A percentile compares a stretch with the other conserved stretches of the same genome.
Evolutionary conservation across 2,797 vertebrate species (phyloP).

Genomic region (Gambelia wislizenii): DNA sequence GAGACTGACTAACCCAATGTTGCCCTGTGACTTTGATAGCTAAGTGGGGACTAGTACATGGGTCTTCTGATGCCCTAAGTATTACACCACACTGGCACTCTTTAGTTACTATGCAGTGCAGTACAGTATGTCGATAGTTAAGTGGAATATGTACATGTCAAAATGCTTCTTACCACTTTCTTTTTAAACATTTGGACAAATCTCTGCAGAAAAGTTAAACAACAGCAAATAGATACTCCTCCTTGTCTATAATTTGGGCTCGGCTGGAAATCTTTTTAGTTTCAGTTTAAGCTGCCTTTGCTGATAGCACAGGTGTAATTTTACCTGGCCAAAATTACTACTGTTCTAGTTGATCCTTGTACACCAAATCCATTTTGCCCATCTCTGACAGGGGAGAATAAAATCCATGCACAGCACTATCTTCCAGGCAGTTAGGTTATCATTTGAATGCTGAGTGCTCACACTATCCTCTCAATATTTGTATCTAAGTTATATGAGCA

Average conservation of each 20-base stretch:
- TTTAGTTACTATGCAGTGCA: fast-evolving
- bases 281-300: constrained; percentile 10
- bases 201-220: fast-evolving
- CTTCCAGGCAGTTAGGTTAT: constrained; percentile 19
- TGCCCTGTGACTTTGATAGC: too few relatives aligned
- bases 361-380: constrained; percentile 4
- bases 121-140: neutral
- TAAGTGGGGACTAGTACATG: too few relatives aligned
- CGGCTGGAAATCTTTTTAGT: neutral
- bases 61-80: neutral
- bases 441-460: neutral
- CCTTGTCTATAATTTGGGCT: neutral
- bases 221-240: neutral
- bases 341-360: constrained; percentile 13
- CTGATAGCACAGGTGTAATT: constrained; percentile 26
- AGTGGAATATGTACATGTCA: neutral
- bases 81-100: neutral
- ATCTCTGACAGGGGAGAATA: neutral
- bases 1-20: too few relatives aligned
- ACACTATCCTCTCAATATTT: neutral
- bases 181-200: neutral
- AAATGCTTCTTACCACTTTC: neutral
- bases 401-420: neutral
- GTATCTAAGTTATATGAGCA: neutral
- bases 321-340: constrained; percentile 35